Evolutionary conservation across 1,140 invertebrate species (phyloP).

Genomic region (Wasmannia auropunctata): DNA sequence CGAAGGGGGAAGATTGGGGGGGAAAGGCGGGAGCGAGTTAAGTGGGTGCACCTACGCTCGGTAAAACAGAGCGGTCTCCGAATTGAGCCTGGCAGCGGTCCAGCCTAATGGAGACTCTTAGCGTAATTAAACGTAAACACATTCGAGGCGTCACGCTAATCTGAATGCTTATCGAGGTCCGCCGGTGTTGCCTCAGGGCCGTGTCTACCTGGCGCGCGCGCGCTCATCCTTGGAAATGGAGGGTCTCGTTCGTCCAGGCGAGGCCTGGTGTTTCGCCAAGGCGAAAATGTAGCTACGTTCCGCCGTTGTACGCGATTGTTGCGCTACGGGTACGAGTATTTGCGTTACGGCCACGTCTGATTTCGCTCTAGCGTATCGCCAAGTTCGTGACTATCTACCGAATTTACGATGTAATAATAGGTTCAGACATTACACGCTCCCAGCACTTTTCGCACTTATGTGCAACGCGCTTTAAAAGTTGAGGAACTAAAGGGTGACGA

Average conservation of each 20-base stretch:
- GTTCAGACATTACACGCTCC: background rate
- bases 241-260: background rate
- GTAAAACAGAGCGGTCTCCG: conserved; percentile 75
- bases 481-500: background rate
- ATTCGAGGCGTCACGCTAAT: conserved; percentile 84
- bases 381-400: background rate
- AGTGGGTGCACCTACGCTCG: conserved; percentile 77
- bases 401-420: conserved; percentile 21
- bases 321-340: background rate
- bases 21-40: conserved; percentile 62
- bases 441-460: background rate
- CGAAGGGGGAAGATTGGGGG: background rate
- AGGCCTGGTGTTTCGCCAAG: background rate
- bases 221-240: conserved; percentile 74
- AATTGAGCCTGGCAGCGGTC: conserved; percentile 83
- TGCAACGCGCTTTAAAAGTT: background rate
- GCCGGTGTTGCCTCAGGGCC: conserved; percentile 80
- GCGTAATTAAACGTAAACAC: conserved; percentile 86
- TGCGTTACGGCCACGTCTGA: background rate
- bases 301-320: background rate
- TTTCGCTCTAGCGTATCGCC: background rate
- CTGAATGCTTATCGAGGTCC: conserved; percentile 83
- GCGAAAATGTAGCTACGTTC: conserved; percentile 21
- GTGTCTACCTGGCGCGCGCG: conserved; percentile 74
- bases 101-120: conserved; percentile 86